Evolutionary conservation across 2,797 vertebrate genomes (phyloP).

Genomic region (Platalea minor): DNA sequence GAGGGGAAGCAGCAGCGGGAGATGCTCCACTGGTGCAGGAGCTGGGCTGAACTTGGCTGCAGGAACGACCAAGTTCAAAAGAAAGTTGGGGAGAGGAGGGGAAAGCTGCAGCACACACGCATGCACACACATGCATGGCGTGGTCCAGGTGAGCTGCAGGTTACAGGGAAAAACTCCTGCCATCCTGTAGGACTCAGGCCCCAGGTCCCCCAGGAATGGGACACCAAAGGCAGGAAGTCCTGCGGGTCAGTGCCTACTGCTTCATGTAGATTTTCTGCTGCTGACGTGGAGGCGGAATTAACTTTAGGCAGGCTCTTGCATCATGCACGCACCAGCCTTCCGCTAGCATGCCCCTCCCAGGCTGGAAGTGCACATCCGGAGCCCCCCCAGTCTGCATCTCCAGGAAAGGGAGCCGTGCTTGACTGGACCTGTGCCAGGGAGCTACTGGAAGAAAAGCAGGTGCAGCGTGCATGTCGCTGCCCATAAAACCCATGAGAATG

Average conservation of each 20-base stretch:
- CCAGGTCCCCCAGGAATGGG: neutral
- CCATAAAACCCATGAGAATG: neutral
- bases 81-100: fast-evolving
- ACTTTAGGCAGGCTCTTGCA: neutral
- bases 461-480: fast-evolving
- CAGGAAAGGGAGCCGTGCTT: neutral
- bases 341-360: fast-evolving
- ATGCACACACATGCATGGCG: fast-evolving
- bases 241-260: fast-evolving
- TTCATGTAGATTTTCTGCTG: neutral
- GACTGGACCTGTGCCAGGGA: neutral
- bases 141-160: no score
- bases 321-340: fast-evolving
- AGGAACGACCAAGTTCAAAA: neutral
- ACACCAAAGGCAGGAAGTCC: neutral
- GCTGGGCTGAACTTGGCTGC: neutral
- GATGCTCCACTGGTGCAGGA: neutral
- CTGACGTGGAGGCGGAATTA: neutral
- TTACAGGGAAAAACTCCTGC: neutral
- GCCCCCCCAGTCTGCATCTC: neutral
- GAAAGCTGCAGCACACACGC: neutral
- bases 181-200: neutral
- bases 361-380: neutral
- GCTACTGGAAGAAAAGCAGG: neutral
- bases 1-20: neutral